These are phyloP conservation scores for Pseudocheirus occidentalis DNA, from an alignment of 2,797 vertebrate species.

Conservation along the genomic window DNA sequence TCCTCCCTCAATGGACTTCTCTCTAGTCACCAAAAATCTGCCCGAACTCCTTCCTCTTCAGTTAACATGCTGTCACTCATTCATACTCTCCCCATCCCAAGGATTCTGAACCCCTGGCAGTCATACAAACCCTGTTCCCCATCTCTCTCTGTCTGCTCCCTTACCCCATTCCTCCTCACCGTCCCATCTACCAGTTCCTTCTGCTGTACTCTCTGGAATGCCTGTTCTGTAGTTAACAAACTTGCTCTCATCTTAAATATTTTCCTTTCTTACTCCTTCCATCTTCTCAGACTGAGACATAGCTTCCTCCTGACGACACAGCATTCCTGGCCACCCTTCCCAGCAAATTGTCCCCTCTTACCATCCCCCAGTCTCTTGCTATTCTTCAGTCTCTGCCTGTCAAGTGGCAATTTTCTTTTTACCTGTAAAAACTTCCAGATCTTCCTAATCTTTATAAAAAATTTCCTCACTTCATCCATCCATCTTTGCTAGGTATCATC, in stretches of 20 bases:
- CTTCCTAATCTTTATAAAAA: not conserved
- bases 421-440: not conserved
- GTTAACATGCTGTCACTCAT: not conserved
- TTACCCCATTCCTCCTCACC: not conserved
- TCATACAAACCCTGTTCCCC: not conserved
- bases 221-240: not conserved
- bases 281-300: not conserved
- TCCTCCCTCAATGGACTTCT: not conserved
- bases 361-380: not conserved
- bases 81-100: not conserved
- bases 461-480: not conserved
- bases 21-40: not conserved
- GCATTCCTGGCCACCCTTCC: not conserved
- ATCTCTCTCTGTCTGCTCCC: not conserved
- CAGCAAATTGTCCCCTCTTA: not conserved
- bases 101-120: not conserved
- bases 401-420: not conserved
- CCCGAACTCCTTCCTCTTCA: not conserved
- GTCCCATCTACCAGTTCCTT: not conserved
- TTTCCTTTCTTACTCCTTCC: not conserved
- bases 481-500: not conserved
- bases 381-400: not conserved
- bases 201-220: not conserved
- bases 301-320: not conserved
- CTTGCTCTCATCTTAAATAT: not conserved